A percentile compares a stretch with the other conserved stretches of the same genome.
Conservation (phyloP, 2,888 invertebrate species). For the Pimpla rufipes region DNA sequence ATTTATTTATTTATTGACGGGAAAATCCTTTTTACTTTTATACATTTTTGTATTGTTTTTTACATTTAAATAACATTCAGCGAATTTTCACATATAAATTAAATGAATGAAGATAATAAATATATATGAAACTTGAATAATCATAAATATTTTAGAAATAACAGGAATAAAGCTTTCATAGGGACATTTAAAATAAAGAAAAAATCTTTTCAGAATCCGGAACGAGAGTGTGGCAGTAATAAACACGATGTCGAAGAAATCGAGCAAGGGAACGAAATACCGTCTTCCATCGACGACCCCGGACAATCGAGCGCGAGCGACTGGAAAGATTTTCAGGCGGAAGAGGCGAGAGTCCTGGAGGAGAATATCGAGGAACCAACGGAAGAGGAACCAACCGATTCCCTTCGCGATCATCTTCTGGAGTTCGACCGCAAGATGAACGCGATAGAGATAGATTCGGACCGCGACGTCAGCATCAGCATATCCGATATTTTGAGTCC, state of each 20-base stretch:
- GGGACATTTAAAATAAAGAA: no score
- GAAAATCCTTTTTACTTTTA: no score
- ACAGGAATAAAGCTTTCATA: no score
- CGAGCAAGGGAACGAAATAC: not conserved
- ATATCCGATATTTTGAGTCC: conserved; percentile 71
- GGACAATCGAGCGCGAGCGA: not conserved
- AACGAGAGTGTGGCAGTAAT: conserved; percentile 8
- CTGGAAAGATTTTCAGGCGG: conserved; percentile 12
- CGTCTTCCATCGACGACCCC: not conserved
- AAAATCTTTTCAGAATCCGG: conserved; percentile 19
- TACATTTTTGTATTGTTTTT: no score
- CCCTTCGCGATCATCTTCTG: conserved; percentile 69
- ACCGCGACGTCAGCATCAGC: conserved; percentile 66
- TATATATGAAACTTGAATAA: no score
- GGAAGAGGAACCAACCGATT: conserved; percentile 32
- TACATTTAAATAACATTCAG: no score
- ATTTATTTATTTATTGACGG: no score
- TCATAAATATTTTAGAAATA: no score
- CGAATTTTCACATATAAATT: no score
- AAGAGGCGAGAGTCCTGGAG: conserved; percentile 14
- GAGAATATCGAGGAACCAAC: conserved; percentile 3
- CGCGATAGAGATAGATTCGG: conserved; percentile 67
- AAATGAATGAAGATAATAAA: no score
- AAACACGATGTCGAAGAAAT: not conserved
- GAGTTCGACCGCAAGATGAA: conserved; percentile 74